phyloP scores from a whole-genome alignment of 1,140 invertebrate genomes.

The Drosophila seguyi region DNA sequence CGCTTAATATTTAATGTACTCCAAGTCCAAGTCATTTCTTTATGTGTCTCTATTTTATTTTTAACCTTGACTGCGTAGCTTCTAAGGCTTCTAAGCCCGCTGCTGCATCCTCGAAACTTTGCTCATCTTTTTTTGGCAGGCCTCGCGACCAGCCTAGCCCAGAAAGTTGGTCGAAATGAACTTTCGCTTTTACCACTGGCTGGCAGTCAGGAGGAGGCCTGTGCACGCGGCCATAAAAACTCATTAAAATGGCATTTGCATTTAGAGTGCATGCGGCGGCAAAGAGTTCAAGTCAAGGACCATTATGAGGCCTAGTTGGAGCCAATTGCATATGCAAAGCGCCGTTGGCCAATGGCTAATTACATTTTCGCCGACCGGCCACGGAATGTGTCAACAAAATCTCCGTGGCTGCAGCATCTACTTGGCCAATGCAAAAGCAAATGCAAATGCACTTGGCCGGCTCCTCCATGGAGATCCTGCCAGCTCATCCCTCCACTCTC shows the following conservation, averaged over 20 bases:
- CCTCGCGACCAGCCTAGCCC: slow-evolving; percentile 39
- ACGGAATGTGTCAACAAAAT: slow-evolving; percentile 56
- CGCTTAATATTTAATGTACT: neutral
- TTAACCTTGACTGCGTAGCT: slow-evolving; percentile 19
- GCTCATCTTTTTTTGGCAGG: slow-evolving; percentile 51
- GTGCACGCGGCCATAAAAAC: slow-evolving; percentile 62
- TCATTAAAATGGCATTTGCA: slow-evolving; percentile 82
- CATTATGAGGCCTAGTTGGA: slow-evolving; percentile 22
- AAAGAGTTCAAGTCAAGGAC: slow-evolving; percentile 42
- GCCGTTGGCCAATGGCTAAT: slow-evolving; percentile 64
- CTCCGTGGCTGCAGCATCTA: slow-evolving; percentile 26
- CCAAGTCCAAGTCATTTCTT: neutral
- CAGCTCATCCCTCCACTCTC: neutral
- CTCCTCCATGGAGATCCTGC: neutral
- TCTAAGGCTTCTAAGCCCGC: slow-evolving; percentile 23
- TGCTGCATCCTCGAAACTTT: slow-evolving; percentile 49
- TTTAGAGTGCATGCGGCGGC: slow-evolving; percentile 72
- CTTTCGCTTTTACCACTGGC: slow-evolving; percentile 55
- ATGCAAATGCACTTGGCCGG: slow-evolving; percentile 37
- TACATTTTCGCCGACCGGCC: slow-evolving; percentile 64
- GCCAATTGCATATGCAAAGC: slow-evolving; percentile 76
- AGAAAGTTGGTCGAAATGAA: slow-evolving; percentile 57
- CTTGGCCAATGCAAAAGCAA: slow-evolving; percentile 23
- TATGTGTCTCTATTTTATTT: neutral
- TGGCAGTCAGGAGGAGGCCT: neutral